Base-by-base conservation (phyloP, 2,888 invertebrate genomes). In the Steinernema scapterisci region DNA sequence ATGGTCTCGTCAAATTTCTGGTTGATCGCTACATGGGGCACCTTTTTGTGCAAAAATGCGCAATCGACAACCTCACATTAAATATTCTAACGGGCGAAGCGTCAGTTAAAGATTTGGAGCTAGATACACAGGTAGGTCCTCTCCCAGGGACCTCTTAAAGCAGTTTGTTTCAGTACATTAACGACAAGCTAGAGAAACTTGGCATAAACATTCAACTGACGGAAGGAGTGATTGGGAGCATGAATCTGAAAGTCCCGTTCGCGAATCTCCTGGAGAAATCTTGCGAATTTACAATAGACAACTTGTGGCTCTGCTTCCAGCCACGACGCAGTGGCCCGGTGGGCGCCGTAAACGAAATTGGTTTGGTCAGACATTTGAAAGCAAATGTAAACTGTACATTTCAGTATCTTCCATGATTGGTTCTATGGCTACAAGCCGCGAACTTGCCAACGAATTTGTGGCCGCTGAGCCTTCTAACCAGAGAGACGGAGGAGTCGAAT, bases 341-440 rank as follows among this genome's bases (percentile, higher is more conserved):
- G 1, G 63, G 63, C 3, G 63, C 63, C 11, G 25, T 63, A 31
- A 63, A 63, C 25, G 63, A 63, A 6, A 63, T 63, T 63, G 63
- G 63, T 63, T 27, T n/a, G 19, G 31, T 27, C 25, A 2, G 25
- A 2, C n/a, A 13, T 25, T 63, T 7, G 31, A 63, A 21, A 21
- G 5, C 16, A 63, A n/a, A 31, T 5, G 31, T 63, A 38, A 38
- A 3, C 38, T 6, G 5, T 6, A 38, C 9, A 9, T 31, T 63
- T 63, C n/a, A 63, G 63, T 63, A 6, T 63, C 63, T 27, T 63
- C 63, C 9, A 63, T 63, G 63, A 63, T 63, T 6, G 38, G 63
- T 31, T 63, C 63, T 1, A 63, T 63, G 63, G 63, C 63, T 27
- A 63, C 63, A 1, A 63, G 63, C 16, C 27, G 63, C 27, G 63